A percentile compares a stretch with the other conserved stretches of the same genome.
These are phyloP conservation scores for Hyphantria cunea DNA, from an alignment of 1,140 invertebrate species.

Conservation along the genomic window DNA sequence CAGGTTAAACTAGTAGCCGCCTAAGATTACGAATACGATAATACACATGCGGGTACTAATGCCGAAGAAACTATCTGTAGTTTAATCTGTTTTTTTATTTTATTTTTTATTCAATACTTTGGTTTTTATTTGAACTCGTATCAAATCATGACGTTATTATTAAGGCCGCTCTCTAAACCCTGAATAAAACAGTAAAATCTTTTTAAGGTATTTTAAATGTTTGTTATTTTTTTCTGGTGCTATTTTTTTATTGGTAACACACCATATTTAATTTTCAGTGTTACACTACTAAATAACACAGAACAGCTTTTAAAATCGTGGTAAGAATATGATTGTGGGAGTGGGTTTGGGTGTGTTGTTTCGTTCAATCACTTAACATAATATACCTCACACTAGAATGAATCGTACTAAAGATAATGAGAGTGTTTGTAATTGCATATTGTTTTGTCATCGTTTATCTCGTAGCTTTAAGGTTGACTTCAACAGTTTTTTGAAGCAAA, in stretches of 20 bases:
- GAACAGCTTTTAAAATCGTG: conserved; percentile 54
- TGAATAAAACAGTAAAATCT: too few relatives aligned
- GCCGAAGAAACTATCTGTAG: too few relatives aligned
- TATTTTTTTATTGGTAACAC: conserved; percentile 16
- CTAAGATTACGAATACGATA: too few relatives aligned
- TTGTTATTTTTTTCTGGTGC: too few relatives aligned
- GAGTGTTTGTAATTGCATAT: neutral
- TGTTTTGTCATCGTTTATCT: conserved; percentile 1
- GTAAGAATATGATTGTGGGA: conserved; percentile 60
- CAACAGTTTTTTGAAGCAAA: neutral
- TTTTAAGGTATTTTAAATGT: too few relatives aligned
- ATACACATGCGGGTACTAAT: too few relatives aligned
- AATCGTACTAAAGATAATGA: conserved; percentile 2
- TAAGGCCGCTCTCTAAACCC: too few relatives aligned
- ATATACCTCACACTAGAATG: conserved; percentile 13
- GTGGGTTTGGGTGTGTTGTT: conserved; percentile 51
- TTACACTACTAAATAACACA: conserved; percentile 65
- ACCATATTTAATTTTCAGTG: conserved; percentile 72
- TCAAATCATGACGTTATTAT: too few relatives aligned
- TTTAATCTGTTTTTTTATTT: too few relatives aligned
- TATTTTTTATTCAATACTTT: too few relatives aligned
- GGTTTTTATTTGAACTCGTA: too few relatives aligned
- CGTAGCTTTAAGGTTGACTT: neutral
- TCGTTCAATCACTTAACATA: conserved; percentile 44
- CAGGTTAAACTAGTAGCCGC: too few relatives aligned